Conservation (phyloP, 2,888 invertebrate species). For the Pimpla rufipes region DNA sequence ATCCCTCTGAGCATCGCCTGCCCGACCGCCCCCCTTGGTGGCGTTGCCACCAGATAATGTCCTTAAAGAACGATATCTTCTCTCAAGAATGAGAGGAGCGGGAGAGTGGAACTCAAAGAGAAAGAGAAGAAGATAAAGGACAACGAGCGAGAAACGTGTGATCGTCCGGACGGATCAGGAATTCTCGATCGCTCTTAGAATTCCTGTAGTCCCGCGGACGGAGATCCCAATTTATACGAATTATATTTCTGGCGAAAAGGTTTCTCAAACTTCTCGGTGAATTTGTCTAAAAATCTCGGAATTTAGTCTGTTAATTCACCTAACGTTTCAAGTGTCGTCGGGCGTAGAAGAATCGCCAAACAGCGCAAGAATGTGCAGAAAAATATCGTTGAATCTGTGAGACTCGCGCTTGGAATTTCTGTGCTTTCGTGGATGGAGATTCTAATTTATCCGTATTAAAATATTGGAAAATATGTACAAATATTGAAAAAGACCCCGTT, state of each 20-base stretch:
- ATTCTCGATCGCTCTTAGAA: constrained; percentile 38
- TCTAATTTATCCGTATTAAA: too few relatives aligned
- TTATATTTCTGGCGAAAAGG: background rate
- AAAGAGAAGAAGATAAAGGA: constrained; percentile 47
- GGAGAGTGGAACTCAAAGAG: constrained; percentile 34
- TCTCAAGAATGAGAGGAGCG: constrained; percentile 68
- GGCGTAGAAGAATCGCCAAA: too few relatives aligned
- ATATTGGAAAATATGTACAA: too few relatives aligned
- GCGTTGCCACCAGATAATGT: constrained; percentile 82
- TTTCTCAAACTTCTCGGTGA: background rate
- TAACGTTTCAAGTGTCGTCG: too few relatives aligned
- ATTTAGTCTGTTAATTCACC: too few relatives aligned
- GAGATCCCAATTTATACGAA: background rate
- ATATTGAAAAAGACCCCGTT: too few relatives aligned
- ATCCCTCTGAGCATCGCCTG: constrained; percentile 71
- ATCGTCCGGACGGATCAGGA: constrained; percentile 57
- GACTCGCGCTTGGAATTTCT: too few relatives aligned
- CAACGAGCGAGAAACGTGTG: constrained; percentile 41
- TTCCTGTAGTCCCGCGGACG: constrained; percentile 24
- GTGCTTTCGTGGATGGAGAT: too few relatives aligned
- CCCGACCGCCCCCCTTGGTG: constrained; percentile 67
- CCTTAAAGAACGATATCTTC: constrained; percentile 84
- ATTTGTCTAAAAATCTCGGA: too few relatives aligned
- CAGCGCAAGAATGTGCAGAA: too few relatives aligned
- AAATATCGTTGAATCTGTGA: too few relatives aligned